phyloP scores from a whole-genome alignment of 2,113 vertebrate species.

The Chloropsis hardwickii region DNA sequence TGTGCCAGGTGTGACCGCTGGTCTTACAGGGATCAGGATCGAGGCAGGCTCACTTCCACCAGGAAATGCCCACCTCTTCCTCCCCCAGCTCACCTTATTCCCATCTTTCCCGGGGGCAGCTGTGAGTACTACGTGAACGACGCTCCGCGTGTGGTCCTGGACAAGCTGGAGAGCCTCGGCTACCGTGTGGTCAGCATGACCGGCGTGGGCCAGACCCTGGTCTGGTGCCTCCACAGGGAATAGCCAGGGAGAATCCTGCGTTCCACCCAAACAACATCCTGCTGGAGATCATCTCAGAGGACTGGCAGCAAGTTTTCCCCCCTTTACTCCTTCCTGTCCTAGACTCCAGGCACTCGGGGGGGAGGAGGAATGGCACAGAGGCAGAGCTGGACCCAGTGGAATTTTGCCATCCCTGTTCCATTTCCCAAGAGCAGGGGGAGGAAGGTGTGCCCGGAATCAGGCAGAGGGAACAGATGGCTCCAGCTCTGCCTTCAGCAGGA shows the following conservation, averaged over 20 bases:
- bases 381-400: background rate
- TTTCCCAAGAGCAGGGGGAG: background rate
- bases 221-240: conserved; percentile 96
- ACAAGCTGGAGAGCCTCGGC: conserved; percentile 90
- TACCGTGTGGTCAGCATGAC: conserved; percentile 92
- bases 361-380: fast-evolving
- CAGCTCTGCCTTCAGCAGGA: background rate
- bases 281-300: background rate
- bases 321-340: background rate
- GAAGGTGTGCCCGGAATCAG: background rate
- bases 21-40: fast-evolving
- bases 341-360: background rate
- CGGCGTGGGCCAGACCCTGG: conserved; percentile 92
- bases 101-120: conserved; percentile 63
- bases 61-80: background rate
- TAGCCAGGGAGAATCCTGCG: background rate
- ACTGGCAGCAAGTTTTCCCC: background rate
- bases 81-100: background rate
- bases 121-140: conserved; percentile 91
- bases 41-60: background rate
- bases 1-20: fast-evolving
- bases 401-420: background rate
- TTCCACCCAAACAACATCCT: background rate
- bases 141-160: conserved; percentile 86
- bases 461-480: background rate